phyloP scores from a whole-genome alignment of 1,140 invertebrate species.

The Amphibalanus amphitrite region DNA sequence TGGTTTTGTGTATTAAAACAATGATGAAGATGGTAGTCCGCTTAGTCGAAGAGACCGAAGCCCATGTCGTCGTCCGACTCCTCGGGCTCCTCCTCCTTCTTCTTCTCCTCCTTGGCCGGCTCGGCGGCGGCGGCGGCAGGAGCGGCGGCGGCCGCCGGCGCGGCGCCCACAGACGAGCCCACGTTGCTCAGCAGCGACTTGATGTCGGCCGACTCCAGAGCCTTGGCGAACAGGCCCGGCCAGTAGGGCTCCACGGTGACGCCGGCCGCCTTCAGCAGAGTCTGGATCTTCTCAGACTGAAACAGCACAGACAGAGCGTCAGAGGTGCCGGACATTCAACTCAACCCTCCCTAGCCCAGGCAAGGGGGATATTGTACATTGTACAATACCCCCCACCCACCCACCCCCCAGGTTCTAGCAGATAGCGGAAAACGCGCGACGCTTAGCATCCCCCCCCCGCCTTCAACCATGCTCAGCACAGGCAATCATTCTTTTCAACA shows the following conservation, averaged over 20 bases:
- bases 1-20: too few species aligned
- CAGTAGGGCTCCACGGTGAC: slow-evolving; percentile 97
- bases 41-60: slow-evolving; percentile 9
- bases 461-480: too few species aligned
- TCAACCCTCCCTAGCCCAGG: too few species aligned
- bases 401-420: too few species aligned
- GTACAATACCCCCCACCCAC: not conserved
- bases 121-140: slow-evolving; percentile 14
- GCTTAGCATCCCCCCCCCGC: too few species aligned
- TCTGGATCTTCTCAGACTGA: slow-evolving; percentile 91
- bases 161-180: slow-evolving; percentile 69
- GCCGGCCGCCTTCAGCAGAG: slow-evolving; percentile 88
- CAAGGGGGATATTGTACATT: too few species aligned
- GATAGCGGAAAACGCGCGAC: too few species aligned
- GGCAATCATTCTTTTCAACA: too few species aligned
- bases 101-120: slow-evolving; percentile 15
- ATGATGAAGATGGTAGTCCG: too few species aligned
- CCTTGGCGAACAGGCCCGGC: slow-evolving; percentile 95
- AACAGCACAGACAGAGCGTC: too few species aligned
- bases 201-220: slow-evolving; percentile 83
- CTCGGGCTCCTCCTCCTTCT: too few species aligned
- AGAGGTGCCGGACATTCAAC: too few species aligned
- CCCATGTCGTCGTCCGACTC: slow-evolving; percentile 20
- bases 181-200: slow-evolving; percentile 90
- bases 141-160: slow-evolving; percentile 45